Percentiles rank a stretch among this genome's conserved stretches.
Conservation (phyloP, 2,113 vertebrate genomes). For the Trachemys scripta region DNA sequence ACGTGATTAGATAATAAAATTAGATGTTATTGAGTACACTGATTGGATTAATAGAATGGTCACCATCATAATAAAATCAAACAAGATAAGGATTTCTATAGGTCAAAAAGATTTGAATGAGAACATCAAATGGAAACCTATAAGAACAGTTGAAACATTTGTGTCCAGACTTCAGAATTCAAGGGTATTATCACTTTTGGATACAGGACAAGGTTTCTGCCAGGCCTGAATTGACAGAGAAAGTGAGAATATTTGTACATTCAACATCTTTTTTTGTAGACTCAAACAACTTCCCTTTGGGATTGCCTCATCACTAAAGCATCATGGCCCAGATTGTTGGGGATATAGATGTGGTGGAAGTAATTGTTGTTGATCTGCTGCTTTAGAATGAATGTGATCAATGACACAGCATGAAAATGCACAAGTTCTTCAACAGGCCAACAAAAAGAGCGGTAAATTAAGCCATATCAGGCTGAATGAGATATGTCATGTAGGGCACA, state of each 20-base stretch:
- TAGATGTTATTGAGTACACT: accelerated
- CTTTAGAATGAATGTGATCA: background rate
- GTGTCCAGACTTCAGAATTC: constrained; percentile 23
- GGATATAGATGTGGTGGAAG: background rate
- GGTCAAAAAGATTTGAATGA: accelerated
- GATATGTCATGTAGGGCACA: background rate
- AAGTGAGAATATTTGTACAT: background rate
- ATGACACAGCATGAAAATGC: background rate
- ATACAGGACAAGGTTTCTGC: background rate
- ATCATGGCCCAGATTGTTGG: background rate
- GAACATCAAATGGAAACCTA: background rate
- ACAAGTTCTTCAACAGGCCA: accelerated
- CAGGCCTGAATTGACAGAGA: background rate
- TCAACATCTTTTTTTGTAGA: background rate
- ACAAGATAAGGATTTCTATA: background rate
- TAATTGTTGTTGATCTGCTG: background rate
- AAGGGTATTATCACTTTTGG: background rate
- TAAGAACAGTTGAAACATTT: background rate
- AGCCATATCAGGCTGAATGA: background rate
- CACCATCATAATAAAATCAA: background rate
- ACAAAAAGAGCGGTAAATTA: background rate
- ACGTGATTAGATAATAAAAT: background rate
- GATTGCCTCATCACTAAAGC: background rate
- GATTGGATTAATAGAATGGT: accelerated
- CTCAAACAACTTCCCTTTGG: background rate